Evolutionary conservation across 2,113 vertebrate species (phyloP), one percentile per base, ranked within the genome.

Genomic region (Egretta garzetta): DNA sequence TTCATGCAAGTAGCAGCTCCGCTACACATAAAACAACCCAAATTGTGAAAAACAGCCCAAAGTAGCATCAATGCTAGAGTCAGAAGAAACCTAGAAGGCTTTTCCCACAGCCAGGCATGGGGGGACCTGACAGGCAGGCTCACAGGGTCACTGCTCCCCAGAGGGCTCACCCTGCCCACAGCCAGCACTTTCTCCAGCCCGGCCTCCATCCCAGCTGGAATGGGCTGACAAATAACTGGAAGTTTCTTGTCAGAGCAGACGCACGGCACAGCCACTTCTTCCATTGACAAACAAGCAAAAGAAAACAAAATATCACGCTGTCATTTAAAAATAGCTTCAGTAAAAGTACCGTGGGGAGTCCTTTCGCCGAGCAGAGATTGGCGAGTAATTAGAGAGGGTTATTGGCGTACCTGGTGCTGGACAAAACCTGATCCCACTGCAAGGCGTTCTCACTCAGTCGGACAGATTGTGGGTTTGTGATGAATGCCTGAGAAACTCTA

Each of bases 291-390:
- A 76, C 0, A 3, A 70, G 66, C 7, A 9, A 88, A 82, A 91
- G 87, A 91, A 96, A 97, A 71, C 73, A 92, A 95, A 93, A 76
- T 43, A 89, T 62, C 93, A 60, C 66, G 70, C 76, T 91, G 91
- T 72, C 80, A 73, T 80, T 96, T 97, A 94, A 96, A 96, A 97
- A 94, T 82, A 96, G 62, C 93, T 90, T 56, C 58, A 37, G 66
- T 74, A 91, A 76, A 92, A 94, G 64, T 82, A 50, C 77, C 12
- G 4, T 0, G 1, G 83, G 56, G 83, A 72, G 76, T 23, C 80
- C 86, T 96, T 93, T 91, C 5, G 3, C 8, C 0, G 0, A 24
- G 73, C 81, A 77, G 76, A 91, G 96, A 89, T 84, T 41, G 60
- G 68, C 4, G 1, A 14, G 79, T 62, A 90, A 86, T 97, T 71